Conservation (phyloP, 2,888 invertebrate species). For the Theodoxus fluviatilis region DNA sequence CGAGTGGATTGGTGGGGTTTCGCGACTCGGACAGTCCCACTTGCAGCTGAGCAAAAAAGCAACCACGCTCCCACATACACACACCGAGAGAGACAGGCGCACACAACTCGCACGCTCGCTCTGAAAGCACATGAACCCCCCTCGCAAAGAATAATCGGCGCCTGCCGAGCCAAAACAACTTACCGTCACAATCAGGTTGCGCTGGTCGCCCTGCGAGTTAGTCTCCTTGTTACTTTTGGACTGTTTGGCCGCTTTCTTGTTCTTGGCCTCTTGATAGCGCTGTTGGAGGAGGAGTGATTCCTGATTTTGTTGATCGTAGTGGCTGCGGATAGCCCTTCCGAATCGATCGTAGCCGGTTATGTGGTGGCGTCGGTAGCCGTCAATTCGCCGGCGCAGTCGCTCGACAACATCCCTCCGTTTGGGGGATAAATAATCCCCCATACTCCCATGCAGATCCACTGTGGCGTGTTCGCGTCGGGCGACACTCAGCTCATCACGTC, state of each 20-base stretch:
- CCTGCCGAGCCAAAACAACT: slow-evolving; percentile 28
- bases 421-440: slow-evolving; percentile 68
- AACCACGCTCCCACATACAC: not conserved
- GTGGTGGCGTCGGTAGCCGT: slow-evolving; percentile 84
- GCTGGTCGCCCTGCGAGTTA: slow-evolving; percentile 41
- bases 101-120: not conserved
- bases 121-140: not conserved
- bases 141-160: not conserved
- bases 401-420: slow-evolving; percentile 77
- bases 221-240: slow-evolving; percentile 38
- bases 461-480: slow-evolving; percentile 22
- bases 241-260: slow-evolving; percentile 74
- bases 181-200: slow-evolving; percentile 51
- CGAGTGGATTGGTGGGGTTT: no score
- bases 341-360: slow-evolving; percentile 85
- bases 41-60: not conserved
- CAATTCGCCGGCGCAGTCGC: slow-evolving; percentile 79
- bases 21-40: no score
- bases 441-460: slow-evolving; percentile 45
- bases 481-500: slow-evolving; percentile 3
- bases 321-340: slow-evolving; percentile 84
- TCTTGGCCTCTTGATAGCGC: slow-evolving; percentile 87
- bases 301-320: slow-evolving; percentile 88
- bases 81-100: not conserved
- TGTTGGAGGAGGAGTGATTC: slow-evolving; percentile 86